These are phyloP conservation scores for Okamejei kenojei DNA, from an alignment of 2,797 vertebrate species.

Conservation along the genomic window DNA sequence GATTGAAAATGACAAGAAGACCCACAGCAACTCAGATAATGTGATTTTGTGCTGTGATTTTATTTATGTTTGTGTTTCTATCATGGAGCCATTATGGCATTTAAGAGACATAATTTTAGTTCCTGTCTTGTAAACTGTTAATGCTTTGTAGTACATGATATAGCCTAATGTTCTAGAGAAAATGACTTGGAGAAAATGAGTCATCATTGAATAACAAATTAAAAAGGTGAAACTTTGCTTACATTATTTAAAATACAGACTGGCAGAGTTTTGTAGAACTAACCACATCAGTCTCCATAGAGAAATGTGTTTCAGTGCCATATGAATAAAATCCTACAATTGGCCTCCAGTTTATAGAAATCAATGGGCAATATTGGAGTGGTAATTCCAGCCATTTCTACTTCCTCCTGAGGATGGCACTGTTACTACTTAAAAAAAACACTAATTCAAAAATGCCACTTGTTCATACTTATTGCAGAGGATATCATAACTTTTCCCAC, in stretches of 20 bases:
- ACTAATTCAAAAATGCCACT: neutral
- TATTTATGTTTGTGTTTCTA: neutral
- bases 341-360: neutral
- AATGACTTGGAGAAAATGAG: too few relatives aligned
- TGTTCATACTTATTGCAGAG: neutral
- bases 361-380: neutral
- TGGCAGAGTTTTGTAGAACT: neutral
- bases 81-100: neutral
- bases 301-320: neutral
- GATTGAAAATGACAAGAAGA: neutral
- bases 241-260: neutral
- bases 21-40: neutral
- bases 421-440: neutral
- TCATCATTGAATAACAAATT: neutral
- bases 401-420: slow-evolving; percentile 5
- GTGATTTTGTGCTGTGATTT: neutral
- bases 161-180: neutral
- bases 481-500: neutral
- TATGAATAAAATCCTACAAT: neutral
- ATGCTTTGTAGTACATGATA: neutral
- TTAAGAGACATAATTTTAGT: neutral
- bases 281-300: neutral
- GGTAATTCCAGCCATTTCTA: neutral
- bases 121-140: neutral
- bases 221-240: neutral